These are phyloP conservation scores for Ophioninae sp. DNA, from an alignment of 2,888 invertebrate genomes.

Conservation along the genomic window DNA sequence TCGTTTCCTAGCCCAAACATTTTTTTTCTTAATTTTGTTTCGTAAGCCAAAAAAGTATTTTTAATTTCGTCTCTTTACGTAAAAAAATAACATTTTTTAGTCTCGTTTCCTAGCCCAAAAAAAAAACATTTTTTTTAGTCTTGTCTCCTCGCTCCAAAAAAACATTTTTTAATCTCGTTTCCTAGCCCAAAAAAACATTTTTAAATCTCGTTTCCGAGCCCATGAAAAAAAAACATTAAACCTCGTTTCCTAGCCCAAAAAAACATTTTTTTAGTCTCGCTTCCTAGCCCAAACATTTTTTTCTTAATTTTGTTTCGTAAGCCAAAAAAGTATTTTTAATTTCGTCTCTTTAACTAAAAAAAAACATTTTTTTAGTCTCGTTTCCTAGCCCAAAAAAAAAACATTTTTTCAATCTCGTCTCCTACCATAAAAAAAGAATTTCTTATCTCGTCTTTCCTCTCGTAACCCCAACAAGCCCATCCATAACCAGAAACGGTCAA, in stretches of 20 bases:
- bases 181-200: neutral
- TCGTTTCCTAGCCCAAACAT: neutral
- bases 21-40: neutral
- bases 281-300: neutral
- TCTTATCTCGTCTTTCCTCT: no score
- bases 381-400: neutral
- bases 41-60: neutral
- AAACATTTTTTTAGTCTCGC: neutral
- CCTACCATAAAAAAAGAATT: neutral
- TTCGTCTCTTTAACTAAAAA: neutral
- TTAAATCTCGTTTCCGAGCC: no score
- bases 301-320: neutral
- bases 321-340: neutral
- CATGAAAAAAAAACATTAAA: neutral
- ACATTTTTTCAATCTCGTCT: neutral
- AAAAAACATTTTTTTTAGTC: no score
- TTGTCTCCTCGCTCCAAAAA: no score
- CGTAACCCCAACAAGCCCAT: no score
- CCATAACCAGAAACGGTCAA: no score
- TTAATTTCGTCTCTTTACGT: no score
- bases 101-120: no score
- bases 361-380: neutral
- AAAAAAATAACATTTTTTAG: no score
- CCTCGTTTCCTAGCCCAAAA: neutral
- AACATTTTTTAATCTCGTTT: neutral